These are phyloP conservation scores for Mastomys natalensis DNA, from an alignment of 2,113 vertebrate genomes.

Conservation along the genomic window DNA sequence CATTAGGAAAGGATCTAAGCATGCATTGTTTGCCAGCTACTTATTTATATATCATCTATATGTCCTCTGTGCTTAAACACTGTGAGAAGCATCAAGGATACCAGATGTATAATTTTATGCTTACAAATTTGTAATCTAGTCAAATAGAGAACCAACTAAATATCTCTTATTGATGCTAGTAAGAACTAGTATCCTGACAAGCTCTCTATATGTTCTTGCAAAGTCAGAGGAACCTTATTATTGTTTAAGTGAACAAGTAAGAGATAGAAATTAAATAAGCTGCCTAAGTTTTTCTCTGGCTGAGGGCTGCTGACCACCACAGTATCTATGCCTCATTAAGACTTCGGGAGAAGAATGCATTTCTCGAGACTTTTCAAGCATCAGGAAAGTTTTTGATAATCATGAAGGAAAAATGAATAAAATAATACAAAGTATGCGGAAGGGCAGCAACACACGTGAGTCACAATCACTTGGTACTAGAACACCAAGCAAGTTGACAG, in stretches of 20 bases:
- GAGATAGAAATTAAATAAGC: not conserved
- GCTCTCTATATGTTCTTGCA: not conserved
- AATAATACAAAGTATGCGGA: not conserved
- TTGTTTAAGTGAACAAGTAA: not conserved
- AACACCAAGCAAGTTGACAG: not conserved
- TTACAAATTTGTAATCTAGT: not conserved
- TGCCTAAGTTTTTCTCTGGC: not conserved
- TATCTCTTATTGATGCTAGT: not conserved
- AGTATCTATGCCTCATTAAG: not conserved
- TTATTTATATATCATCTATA: conserved; percentile 27
- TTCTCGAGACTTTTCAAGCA: not conserved
- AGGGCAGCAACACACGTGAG: not conserved
- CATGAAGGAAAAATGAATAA: not conserved
- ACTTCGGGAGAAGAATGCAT: not conserved
- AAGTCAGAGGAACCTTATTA: not conserved
- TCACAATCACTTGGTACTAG: not conserved
- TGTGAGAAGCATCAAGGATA: not conserved
- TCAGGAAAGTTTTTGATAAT: not conserved
- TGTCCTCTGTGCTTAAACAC: not conserved
- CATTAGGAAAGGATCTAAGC: not conserved
- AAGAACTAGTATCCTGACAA: not conserved
- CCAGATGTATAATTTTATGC: not conserved
- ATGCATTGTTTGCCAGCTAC: not conserved
- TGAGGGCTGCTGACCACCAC: not conserved
- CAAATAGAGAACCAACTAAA: not conserved